Conservation (phyloP, 2,888 invertebrate species). For the Drosophila melanosoma region DNA sequence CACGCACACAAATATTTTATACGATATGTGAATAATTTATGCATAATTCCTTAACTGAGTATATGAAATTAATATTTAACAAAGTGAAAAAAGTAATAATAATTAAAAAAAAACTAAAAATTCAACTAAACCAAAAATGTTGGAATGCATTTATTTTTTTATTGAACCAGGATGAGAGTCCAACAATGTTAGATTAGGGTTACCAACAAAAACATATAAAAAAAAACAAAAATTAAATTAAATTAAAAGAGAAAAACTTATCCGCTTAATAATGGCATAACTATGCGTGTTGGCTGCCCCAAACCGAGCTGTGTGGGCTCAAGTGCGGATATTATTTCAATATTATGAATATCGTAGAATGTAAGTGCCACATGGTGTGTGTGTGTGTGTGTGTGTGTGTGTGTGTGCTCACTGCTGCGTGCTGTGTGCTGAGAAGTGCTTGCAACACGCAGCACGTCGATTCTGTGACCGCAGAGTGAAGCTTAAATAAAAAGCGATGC, state of each 20-base stretch:
- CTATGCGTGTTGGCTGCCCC: slow-evolving; percentile 17
- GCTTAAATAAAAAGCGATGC: slow-evolving; percentile 30
- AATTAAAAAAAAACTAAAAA: too few relatives aligned
- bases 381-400: slow-evolving; percentile 10
- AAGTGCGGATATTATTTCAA: slow-evolving; percentile 58
- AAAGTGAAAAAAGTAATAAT: neutral
- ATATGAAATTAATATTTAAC: neutral
- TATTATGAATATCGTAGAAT: slow-evolving; percentile 56
- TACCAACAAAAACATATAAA: neutral
- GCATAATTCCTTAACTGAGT: neutral
- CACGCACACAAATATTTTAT: neutral
- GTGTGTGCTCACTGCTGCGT: neutral
- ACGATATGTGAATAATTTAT: neutral
- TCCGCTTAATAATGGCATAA: slow-evolving; percentile 11
- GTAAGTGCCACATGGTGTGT: slow-evolving; percentile 45
- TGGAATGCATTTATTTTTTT: neutral
- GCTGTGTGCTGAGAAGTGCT: slow-evolving; percentile 31
- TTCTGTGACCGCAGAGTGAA: slow-evolving; percentile 39
- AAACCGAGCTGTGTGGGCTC: slow-evolving; percentile 19
- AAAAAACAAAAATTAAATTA: neutral
- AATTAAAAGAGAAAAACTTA: neutral
- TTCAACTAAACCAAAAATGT: neutral
- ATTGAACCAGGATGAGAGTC: neutral
- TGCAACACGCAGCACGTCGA: slow-evolving; percentile 45
- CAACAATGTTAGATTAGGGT: neutral